A percentile compares a stretch with the other conserved stretches of the same genome.
Conservation (phyloP, 2,888 invertebrate genomes). For the Archaeoteleia sp. region DNA sequence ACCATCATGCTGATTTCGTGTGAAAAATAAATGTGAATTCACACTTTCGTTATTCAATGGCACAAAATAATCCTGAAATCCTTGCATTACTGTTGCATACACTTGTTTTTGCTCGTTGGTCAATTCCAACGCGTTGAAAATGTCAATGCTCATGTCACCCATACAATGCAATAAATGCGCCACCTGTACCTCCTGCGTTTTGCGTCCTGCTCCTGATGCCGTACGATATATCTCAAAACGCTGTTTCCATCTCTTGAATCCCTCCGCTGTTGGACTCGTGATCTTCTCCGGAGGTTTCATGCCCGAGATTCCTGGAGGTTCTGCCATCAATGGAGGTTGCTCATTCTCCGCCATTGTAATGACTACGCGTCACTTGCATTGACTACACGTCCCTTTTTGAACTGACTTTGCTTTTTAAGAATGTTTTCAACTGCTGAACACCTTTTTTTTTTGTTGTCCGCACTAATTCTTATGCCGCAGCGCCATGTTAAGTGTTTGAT, state of each 20-base stretch:
- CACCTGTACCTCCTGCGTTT: conserved; percentile 47
- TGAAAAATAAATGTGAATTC: conserved; percentile 54
- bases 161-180: conserved; percentile 57
- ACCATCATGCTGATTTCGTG: conserved; percentile 30
- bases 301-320: conserved; percentile 1
- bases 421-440: too few species aligned
- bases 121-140: conserved; percentile 54
- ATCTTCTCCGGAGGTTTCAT: conserved; percentile 17
- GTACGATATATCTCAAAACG: conserved; percentile 17
- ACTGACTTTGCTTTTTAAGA: too few species aligned
- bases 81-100: conserved; percentile 19
- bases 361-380: too few species aligned
- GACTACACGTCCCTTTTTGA: too few species aligned
- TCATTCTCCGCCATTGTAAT: neutral
- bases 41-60: conserved; percentile 39
- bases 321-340: neutral
- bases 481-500: conserved; percentile 19
- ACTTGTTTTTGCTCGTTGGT: conserved; percentile 17
- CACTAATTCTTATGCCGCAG: too few species aligned
- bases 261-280: conserved; percentile 17
- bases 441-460: too few species aligned
- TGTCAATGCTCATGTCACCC: conserved; percentile 54
- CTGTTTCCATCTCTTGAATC: conserved; percentile 26
- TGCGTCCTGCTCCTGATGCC: conserved; percentile 51
- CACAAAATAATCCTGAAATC: conserved; percentile 36